Evolutionary conservation across 2,888 invertebrate species (phyloP).

Genomic region (Nipponacmea schrenckii): DNA sequence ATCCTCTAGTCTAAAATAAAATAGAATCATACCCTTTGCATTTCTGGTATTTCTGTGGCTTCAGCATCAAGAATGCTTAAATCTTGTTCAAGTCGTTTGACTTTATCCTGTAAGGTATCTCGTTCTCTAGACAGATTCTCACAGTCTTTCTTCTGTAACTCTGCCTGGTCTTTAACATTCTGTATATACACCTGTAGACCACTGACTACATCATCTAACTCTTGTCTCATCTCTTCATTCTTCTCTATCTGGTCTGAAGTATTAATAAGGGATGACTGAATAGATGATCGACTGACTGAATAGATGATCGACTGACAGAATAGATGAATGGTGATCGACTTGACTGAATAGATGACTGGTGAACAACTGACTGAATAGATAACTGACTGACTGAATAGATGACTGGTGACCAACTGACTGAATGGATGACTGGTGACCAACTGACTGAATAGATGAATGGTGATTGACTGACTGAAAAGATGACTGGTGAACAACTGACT

Average conservation of each 20-base stretch:
- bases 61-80: conserved; percentile 31
- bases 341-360: too few relatives aligned
- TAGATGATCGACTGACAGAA: background rate
- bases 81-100: conserved; percentile 52
- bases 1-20: too few relatives aligned
- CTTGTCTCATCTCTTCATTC: conserved; percentile 55
- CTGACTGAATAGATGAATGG: too few relatives aligned
- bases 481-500: too few relatives aligned
- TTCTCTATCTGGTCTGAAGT: conserved; percentile 47
- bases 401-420: too few relatives aligned
- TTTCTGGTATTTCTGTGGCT: too few relatives aligned
- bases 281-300: too few relatives aligned
- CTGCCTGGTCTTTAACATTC: conserved; percentile 57
- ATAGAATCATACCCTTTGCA: too few relatives aligned
- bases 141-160: conserved; percentile 53
- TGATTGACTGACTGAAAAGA: too few relatives aligned
- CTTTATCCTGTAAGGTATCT: conserved; percentile 47
- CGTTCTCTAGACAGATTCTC: conserved; percentile 54
- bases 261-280: background rate
- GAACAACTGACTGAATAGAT: background rate
- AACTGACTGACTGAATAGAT: too few relatives aligned
- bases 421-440: too few relatives aligned
- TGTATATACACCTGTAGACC: conserved; percentile 60
- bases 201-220: conserved; percentile 61
- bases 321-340: background rate